Base-by-base conservation (phyloP, 2,797 vertebrate species). In the Micropoecilia bifurca region DNA sequence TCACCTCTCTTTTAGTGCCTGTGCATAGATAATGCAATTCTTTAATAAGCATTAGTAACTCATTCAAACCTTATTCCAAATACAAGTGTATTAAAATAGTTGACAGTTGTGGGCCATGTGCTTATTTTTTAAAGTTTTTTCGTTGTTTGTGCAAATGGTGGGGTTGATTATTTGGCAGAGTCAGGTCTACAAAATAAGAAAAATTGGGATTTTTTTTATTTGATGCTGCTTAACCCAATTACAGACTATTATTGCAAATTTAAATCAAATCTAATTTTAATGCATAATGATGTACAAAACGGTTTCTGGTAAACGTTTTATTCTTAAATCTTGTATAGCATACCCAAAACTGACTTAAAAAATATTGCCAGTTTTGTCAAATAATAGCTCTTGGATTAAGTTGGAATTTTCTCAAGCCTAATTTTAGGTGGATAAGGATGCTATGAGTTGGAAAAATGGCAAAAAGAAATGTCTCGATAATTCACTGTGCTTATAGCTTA, bases 71-170 rank as follows among this genome's bases (percentile, higher is more conserved):
- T 61, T 55, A 20, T 73, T 53, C 66, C n/a, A n/a, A 43, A 9
- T 41, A 28, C 9, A 43, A 75, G 79, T 77, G 74, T 20, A 25
- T 47, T 59, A 18, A 16, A 46, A n/a, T 46, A 8, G 41, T 28
- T n/a, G 3, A 71, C 2, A 45, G 41, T 71, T 71, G 13, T 45
- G 6, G 22, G 22, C 22, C 66, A 69, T 39, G 25, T 69, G 33
- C 20, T 46, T 36, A 41, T 73, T 41, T 0, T 50, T 39, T 48
- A 1, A 25, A 14, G 7, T 74, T 43, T 30, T 81, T 28, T 28
- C 7, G 14, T 18, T 22, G 43, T 85, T 84, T 91, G 77, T 28
- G 73, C 73, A 73, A 84, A 82, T 78, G 77, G 22, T 22, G 39
- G 39, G 9, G 41, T 22, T 69, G 63, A 25, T 41, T 68, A 36